Conservation (phyloP, 2,888 invertebrate genomes). For the Steromphala cineraria region DNA sequence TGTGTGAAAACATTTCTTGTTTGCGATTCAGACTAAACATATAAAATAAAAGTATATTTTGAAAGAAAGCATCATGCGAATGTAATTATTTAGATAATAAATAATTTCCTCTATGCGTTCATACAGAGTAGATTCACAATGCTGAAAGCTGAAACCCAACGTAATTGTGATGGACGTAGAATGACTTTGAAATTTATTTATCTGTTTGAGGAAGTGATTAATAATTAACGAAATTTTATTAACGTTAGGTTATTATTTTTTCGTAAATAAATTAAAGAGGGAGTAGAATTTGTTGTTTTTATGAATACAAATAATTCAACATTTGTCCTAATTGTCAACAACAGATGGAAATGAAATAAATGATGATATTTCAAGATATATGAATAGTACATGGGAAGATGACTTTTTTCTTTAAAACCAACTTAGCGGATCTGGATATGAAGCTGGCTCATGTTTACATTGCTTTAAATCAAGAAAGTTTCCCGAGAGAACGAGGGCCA, state of each 20-base stretch:
- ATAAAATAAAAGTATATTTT: conserved; percentile 4
- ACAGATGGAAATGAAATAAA: neutral
- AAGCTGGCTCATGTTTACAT: neutral
- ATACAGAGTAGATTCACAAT: neutral
- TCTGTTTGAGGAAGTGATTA: too few relatives aligned
- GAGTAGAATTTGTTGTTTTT: too few relatives aligned
- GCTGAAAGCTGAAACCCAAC: too few relatives aligned
- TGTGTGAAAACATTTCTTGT: conserved; percentile 14
- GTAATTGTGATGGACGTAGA: too few relatives aligned
- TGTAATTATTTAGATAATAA: conserved; percentile 12
- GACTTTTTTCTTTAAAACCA: neutral
- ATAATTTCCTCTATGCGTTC: neutral
- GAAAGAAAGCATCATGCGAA: conserved; percentile 1
- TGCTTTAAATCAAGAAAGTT: conserved; percentile 9
- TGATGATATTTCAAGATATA: neutral
- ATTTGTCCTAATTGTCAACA: neutral
- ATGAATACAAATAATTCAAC: too few relatives aligned
- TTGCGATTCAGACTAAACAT: neutral
- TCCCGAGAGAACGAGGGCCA: conserved; percentile 12
- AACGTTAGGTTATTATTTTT: too few relatives aligned
- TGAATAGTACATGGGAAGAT: neutral
- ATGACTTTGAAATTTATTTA: too few relatives aligned
- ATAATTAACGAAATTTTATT: too few relatives aligned
- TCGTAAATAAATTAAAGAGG: too few relatives aligned
- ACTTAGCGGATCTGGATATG: neutral